phyloP scores from a whole-genome alignment of 2,797 vertebrate species.

The Gallinago nigripennis region DNA sequence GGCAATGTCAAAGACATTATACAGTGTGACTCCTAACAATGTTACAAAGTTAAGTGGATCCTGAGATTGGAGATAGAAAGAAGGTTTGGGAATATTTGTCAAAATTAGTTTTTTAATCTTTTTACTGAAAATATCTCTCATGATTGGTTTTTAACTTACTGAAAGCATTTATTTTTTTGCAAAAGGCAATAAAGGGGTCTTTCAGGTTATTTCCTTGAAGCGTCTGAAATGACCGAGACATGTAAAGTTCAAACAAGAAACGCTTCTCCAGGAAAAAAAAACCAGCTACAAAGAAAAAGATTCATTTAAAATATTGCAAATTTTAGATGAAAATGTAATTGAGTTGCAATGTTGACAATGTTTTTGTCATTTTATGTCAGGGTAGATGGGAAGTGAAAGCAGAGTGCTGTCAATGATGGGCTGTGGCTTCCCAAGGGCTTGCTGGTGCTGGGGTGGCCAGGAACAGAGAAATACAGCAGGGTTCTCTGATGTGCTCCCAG shows the following conservation, averaged over 20 bases:
- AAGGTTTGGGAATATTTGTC: neutral
- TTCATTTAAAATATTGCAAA: neutral
- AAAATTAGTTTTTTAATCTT: neutral
- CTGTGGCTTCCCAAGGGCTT: neutral
- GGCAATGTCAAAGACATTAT: neutral
- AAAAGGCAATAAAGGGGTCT: neutral
- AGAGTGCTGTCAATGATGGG: neutral
- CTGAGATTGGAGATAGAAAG: neutral
- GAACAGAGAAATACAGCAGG: neutral
- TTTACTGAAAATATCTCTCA: neutral
- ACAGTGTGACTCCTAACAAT: neutral
- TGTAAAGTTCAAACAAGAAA: neutral
- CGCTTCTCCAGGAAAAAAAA: neutral
- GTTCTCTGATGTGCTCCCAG: neutral
- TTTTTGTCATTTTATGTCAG: neutral
- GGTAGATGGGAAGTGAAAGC: neutral
- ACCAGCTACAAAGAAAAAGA: neutral
- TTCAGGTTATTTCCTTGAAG: neutral
- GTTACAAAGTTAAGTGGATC: neutral
- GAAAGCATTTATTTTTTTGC: neutral
- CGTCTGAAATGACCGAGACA: neutral
- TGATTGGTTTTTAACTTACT: neutral
- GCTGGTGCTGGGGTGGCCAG: neutral
- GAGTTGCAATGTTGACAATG: accelerated
- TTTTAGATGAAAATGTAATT: neutral